phyloP scores from a whole-genome alignment of 2,797 vertebrate species.

The Mionectes olivaceus region DNA sequence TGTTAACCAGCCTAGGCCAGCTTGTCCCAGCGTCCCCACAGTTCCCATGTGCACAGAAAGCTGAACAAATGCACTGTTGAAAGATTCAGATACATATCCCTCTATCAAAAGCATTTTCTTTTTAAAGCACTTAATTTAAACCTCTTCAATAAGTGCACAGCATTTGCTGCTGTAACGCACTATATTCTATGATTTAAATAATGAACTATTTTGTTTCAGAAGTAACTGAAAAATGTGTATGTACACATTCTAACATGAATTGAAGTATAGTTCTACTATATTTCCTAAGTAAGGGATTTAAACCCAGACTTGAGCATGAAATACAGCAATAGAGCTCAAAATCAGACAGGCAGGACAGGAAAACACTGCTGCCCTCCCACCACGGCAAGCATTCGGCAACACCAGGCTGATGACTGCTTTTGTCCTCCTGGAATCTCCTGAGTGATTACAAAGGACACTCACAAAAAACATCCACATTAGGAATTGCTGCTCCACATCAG shows the following conservation, averaged over 20 bases:
- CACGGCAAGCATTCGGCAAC: not conserved
- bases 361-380: not conserved
- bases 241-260: not conserved
- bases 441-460: not conserved
- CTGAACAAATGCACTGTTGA: conserved; percentile 79
- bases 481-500: not conserved
- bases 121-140: not conserved
- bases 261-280: not conserved
- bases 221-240: not conserved
- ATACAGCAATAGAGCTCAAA: not conserved
- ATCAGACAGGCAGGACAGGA: not conserved
- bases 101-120: not conserved
- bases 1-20: conserved; percentile 85
- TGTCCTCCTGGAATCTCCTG: not conserved
- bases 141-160: not conserved
- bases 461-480: not conserved
- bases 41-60: conserved; percentile 85
- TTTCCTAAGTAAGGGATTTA: not conserved
- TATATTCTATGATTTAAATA: not conserved
- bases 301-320: not conserved
- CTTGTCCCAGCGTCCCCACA: conserved; percentile 79
- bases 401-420: not conserved
- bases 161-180: not conserved
- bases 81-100: not conserved
- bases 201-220: not conserved